These are phyloP conservation scores for Pao palembangensis DNA, from an alignment of 2,113 vertebrate species.

Conservation along the genomic window DNA sequence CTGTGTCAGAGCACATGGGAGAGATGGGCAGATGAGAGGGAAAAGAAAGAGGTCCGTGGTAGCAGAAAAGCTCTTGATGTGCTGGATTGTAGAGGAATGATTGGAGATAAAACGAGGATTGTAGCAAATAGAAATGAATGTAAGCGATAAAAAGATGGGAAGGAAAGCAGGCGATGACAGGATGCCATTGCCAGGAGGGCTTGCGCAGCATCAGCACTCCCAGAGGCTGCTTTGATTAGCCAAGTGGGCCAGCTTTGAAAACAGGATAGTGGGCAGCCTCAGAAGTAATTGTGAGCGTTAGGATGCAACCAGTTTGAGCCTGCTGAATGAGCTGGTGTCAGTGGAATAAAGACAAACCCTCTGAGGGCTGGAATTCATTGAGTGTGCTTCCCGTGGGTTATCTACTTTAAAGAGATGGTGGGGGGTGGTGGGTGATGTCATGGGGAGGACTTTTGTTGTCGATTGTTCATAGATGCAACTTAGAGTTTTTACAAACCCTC, in stretches of 20 bases:
- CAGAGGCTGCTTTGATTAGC: slow-evolving; percentile 13
- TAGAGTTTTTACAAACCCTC: too few relatives aligned
- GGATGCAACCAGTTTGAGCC: not conserved
- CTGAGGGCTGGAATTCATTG: slow-evolving; percentile 2
- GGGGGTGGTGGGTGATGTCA: too few relatives aligned
- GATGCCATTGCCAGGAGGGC: slow-evolving; percentile 30
- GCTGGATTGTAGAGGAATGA: not conserved
- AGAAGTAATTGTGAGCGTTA: not conserved
- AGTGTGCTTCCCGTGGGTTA: not conserved
- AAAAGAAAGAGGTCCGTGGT: slow-evolving; percentile 16
- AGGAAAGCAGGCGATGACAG: slow-evolving; percentile 33
- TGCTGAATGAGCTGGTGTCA: not conserved
- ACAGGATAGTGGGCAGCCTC: not conserved
- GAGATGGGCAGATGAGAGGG: slow-evolving; percentile 29
- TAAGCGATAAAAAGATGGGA: slow-evolving; percentile 13
- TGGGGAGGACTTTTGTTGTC: too few relatives aligned
- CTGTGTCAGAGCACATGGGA: slow-evolving; percentile 55
- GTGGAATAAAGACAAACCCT: not conserved
- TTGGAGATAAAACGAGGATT: not conserved
- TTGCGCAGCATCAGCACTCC: not conserved
- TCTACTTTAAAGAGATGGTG: too few relatives aligned
- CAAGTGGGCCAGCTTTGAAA: slow-evolving; percentile 33
- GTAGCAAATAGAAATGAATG: slow-evolving; percentile 8
- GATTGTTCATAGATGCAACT: too few relatives aligned
- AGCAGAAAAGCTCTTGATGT: slow-evolving; percentile 9